phyloP scores from a whole-genome alignment of 1,140 invertebrate species.

The Akabosia matsudoensis region DNA sequence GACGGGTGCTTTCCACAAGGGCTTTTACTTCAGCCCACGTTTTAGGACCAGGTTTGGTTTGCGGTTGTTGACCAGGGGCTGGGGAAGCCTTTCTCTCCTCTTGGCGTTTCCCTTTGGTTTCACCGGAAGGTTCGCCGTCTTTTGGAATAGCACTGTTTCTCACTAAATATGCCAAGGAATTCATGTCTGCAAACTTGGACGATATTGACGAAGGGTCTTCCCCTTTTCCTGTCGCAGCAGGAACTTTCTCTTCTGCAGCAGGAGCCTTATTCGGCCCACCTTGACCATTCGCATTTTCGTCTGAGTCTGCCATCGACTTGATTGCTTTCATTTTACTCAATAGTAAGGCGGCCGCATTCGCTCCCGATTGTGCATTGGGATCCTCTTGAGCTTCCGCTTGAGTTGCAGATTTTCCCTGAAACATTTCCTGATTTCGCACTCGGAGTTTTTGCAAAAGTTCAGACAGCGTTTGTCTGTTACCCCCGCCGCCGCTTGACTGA shows the following conservation, averaged over 20 bases:
- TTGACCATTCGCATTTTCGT: no score
- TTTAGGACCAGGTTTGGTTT: not conserved
- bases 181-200: not conserved
- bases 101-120: not conserved
- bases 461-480: not conserved
- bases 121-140: not conserved
- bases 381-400: no score
- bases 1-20: not conserved
- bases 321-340: not conserved
- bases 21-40: not conserved
- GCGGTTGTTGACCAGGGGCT: not conserved
- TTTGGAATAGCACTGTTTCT: not conserved
- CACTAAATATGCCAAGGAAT: not conserved
- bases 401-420: not conserved
- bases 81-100: not conserved
- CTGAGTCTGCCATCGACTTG: no score
- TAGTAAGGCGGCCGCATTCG: not conserved
- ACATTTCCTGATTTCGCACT: slow-evolving; percentile 10
- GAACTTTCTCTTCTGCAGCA: not conserved
- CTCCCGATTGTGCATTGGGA: not conserved
- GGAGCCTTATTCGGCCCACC: not conserved
- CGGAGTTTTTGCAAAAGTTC: slow-evolving; percentile 11
- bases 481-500: not conserved
- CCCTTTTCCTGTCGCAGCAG: not conserved
- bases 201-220: not conserved